Evolutionary conservation across 2,113 vertebrate species (phyloP), one percentile per base, ranked within the genome.

Genomic region (Catharus fuscescens): DNA sequence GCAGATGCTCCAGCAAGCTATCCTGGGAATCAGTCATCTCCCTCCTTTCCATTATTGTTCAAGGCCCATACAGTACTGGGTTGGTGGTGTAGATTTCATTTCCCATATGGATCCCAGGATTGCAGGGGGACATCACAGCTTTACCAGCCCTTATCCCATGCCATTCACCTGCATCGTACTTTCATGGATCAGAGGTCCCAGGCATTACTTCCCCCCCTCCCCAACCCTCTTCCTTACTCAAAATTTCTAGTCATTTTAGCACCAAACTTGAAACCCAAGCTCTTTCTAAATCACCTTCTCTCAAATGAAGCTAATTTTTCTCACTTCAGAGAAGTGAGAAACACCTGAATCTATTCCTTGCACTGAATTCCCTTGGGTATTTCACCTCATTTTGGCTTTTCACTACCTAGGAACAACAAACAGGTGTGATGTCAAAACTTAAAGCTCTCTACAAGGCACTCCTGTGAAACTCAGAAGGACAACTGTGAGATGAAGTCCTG

Each of bases 181-280:
- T 5, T 0, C 0, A 13, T 1, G 5, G 9, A 50, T 23, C n/a
- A 13, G 14, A 44, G 11, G 2, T 32, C 20, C 18, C n/a, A 64
- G 8, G 44, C 16, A 32, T 17, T 26, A 38, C 15, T 5, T 47
- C 38, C 28, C 26, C 3, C 10, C 7, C 5, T 2, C 19, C 19
- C 14, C 24, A 45, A 3, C 14, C 14, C 17, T 15, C 32, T n/a
- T 42, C 18, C 25, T 40, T 28, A 4, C 7, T 12, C 32, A 24
- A 7, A 19, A 13, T 61, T 54, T 29, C 60, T 61, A 50, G 28
- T 18, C 5, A 12, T 9, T 36, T 57, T 11, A 62, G 16, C 40
- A 71, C 23, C 23, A 0, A 32, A 36, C 28, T 36, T 19, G 1
- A 59, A 61, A 57, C 7, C 4, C 23, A 17, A 5, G 6, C 9